phyloP scores from a whole-genome alignment of 2,797 vertebrate species.

The Anabacerthia variegaticeps region DNA sequence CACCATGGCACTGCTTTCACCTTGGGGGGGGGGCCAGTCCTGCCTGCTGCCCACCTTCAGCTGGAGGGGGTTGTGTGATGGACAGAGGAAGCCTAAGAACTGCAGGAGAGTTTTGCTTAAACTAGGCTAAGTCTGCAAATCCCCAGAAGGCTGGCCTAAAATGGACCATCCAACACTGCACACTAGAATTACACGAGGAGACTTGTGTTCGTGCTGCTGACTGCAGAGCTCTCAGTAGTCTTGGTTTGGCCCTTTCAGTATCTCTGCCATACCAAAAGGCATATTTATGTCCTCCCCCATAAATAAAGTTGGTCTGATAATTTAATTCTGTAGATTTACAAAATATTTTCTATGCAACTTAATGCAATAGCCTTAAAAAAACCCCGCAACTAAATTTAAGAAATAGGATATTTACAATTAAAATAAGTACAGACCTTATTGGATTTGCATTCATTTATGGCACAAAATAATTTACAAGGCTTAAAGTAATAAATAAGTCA shows the following conservation, averaged over 20 bases:
- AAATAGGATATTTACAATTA: constrained; percentile 75
- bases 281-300: neutral
- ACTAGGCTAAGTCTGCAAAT: constrained; percentile 24
- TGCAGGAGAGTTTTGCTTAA: neutral
- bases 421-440: constrained; percentile 67
- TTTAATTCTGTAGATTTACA: constrained; percentile 50
- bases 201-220: neutral
- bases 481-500: constrained; percentile 72
- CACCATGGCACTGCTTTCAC: neutral
- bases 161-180: neutral
- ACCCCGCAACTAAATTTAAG: constrained; percentile 42
- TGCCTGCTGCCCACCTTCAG: constrained; percentile 19
- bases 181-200: neutral
- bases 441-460: constrained; percentile 51
- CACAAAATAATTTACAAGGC: constrained; percentile 65
- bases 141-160: constrained; percentile 10
- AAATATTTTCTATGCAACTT: constrained; percentile 62
- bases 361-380: constrained; percentile 49
- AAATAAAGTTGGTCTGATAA: constrained; percentile 53
- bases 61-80: neutral
- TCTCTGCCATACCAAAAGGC: constrained; percentile 16
- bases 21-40: constrained; percentile 16
- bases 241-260: constrained; percentile 25
- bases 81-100: constrained; percentile 9
- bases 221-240: constrained; percentile 8